These are phyloP conservation scores for Desmodus rotundus DNA, from an alignment of 2,113 vertebrate species.

Conservation along the genomic window DNA sequence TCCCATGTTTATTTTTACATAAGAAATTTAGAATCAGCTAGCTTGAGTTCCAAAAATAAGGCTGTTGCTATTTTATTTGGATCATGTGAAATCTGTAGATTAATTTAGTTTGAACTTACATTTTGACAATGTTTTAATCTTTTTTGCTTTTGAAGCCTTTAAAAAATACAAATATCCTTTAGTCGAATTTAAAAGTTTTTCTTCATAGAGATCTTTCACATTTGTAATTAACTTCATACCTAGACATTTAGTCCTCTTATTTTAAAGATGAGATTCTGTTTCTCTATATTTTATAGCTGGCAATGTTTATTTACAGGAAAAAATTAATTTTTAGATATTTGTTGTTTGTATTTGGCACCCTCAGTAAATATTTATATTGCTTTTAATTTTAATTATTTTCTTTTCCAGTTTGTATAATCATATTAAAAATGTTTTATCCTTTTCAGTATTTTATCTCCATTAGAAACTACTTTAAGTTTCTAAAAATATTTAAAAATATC, in stretches of 20 bases:
- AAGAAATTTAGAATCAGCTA: conserved; percentile 70
- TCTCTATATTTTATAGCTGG: not conserved
- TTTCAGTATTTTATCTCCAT: not conserved
- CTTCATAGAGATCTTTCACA: not conserved
- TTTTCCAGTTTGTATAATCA: not conserved
- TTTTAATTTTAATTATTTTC: not conserved
- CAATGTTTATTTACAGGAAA: not conserved
- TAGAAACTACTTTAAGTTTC: not conserved
- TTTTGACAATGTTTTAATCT: conserved; percentile 51
- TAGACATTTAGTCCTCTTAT: not conserved
- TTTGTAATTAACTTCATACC: not conserved
- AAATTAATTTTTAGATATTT: not conserved
- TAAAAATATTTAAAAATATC: not conserved
- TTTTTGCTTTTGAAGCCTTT: conserved; percentile 11
- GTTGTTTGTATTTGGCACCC: not conserved
- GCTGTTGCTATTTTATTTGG: conserved; percentile 68
- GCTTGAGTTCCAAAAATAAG: conserved; percentile 72
- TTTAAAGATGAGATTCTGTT: not conserved
- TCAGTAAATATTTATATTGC: not conserved
- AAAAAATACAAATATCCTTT: not conserved
- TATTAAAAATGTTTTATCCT: not conserved
- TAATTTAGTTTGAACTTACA: conserved; percentile 62
- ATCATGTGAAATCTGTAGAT: conserved; percentile 68
- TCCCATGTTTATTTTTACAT: conserved; percentile 70
- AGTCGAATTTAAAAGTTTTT: not conserved